Conservation (phyloP, 2,888 invertebrate species). For the Xylophagus ater region DNA sequence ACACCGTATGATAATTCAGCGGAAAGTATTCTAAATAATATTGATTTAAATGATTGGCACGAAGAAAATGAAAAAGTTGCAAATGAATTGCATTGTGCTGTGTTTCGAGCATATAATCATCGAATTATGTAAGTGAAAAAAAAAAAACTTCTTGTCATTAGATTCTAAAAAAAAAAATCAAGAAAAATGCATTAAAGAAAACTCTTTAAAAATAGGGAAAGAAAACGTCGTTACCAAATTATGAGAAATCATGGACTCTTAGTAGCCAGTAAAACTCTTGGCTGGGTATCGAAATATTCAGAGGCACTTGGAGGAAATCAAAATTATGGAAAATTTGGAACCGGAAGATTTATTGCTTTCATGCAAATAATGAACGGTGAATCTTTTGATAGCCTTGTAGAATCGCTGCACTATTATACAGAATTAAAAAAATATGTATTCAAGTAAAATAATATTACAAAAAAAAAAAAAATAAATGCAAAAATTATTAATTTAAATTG, state of each 20-base stretch:
- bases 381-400: constrained; percentile 66
- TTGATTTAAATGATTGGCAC: constrained; percentile 30
- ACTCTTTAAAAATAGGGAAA: constrained; percentile 41
- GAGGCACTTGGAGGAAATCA: constrained; percentile 46
- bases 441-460: constrained; percentile 29
- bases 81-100: constrained; percentile 54
- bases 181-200: background rate
- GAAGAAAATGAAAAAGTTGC: constrained; percentile 39
- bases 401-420: constrained; percentile 58
- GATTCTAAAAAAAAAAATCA: background rate
- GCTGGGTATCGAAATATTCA: constrained; percentile 60
- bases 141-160: background rate
- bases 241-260: constrained; percentile 72
- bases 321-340: constrained; percentile 31
- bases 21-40: constrained; percentile 52
- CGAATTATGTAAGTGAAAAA: constrained; percentile 43
- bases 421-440: constrained; percentile 53
- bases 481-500: background rate
- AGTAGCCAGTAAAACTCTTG: constrained; percentile 54
- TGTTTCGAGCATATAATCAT: constrained; percentile 64
- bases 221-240: constrained; percentile 58
- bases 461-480: background rate
- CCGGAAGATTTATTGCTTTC: constrained; percentile 49
- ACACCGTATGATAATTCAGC: constrained; percentile 73
- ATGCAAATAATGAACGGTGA: constrained; percentile 64